These are phyloP conservation scores for Tachycineta bicolor DNA, from an alignment of 2,113 vertebrate species.

Conservation along the genomic window DNA sequence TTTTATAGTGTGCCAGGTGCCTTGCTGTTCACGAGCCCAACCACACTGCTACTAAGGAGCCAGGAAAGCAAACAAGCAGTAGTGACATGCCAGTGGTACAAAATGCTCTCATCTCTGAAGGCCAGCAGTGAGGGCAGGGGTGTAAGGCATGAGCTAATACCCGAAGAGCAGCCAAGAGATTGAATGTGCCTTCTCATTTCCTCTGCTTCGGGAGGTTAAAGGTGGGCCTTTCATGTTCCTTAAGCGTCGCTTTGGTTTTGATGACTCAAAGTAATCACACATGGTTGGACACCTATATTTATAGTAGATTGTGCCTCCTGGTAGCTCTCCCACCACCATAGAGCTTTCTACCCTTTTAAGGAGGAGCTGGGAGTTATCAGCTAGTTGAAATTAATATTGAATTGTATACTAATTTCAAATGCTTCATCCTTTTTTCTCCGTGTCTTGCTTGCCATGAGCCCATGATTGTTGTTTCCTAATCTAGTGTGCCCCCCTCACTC, in stretches of 20 bases:
- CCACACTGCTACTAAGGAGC: background rate
- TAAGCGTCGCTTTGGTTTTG: slow-evolving; percentile 20
- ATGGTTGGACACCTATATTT: background rate
- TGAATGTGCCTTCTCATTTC: slow-evolving; percentile 44
- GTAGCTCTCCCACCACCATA: background rate
- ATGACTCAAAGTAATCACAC: slow-evolving; percentile 42
- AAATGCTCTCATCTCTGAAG: background rate
- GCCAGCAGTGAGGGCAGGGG: background rate
- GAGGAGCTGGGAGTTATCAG: background rate
- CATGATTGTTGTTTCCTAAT: background rate
- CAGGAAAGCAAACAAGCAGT: slow-evolving; percentile 33
- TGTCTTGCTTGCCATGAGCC: background rate
- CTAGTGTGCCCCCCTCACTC: rapidly evolving
- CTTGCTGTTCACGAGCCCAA: slow-evolving; percentile 34
- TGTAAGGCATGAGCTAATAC: slow-evolving; percentile 1
- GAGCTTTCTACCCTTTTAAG: background rate
- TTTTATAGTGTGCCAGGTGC: slow-evolving; percentile 29
- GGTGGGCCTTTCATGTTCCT: slow-evolving; percentile 38
- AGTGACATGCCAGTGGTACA: slow-evolving; percentile 7
- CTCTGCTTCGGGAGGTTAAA: slow-evolving; percentile 5
- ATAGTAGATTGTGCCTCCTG: background rate
- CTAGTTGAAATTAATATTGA: background rate
- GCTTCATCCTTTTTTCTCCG: background rate
- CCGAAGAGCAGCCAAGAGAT: background rate
- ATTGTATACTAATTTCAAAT: background rate